Percentiles rank a stretch among this genome's conserved stretches.
Conservation (phyloP, 1,140 invertebrate species). For the Geopemphigus sp. region DNA sequence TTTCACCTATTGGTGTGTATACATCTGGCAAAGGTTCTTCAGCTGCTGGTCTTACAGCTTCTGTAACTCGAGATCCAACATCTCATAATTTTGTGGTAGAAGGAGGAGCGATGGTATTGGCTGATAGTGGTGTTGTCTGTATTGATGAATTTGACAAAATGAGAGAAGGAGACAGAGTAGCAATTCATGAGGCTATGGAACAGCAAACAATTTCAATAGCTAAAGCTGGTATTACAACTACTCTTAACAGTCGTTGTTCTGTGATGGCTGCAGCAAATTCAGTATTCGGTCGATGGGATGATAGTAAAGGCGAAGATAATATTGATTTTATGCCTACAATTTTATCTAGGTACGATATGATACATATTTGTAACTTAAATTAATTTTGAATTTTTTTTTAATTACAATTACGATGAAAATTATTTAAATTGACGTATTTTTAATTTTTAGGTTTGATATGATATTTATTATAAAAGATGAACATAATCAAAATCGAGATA, state of each 20-base stretch:
- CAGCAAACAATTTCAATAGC: slow-evolving; percentile 99
- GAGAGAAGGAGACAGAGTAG: slow-evolving; percentile 98
- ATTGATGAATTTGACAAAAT: slow-evolving; percentile 99
- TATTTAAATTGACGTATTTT: background rate
- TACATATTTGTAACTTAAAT: background rate
- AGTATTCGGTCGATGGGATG: slow-evolving; percentile 98
- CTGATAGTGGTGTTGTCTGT: slow-evolving; percentile 98
- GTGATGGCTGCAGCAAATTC: slow-evolving; percentile 98
- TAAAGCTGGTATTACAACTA: slow-evolving; percentile 98
- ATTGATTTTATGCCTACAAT: slow-evolving; percentile 99
- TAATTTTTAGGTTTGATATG: slow-evolving; percentile 85
- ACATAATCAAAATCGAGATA: slow-evolving; percentile 85
- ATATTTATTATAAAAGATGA: slow-evolving; percentile 99
- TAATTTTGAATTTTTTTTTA: background rate
- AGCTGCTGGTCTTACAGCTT: slow-evolving; percentile 97
- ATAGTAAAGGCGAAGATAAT: slow-evolving; percentile 96
- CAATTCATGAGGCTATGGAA: slow-evolving; percentile 99
- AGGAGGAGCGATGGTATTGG: slow-evolving; percentile 98
- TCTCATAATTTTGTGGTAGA: slow-evolving; percentile 99
- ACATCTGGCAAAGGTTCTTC: slow-evolving; percentile 99
- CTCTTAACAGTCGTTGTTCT: slow-evolving; percentile 95
- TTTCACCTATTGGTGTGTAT: slow-evolving; percentile 94
- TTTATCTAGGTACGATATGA: slow-evolving; percentile 66
- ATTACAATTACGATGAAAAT: background rate
- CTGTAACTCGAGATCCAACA: slow-evolving; percentile 89